These are phyloP conservation scores for Trachymyrmex cornetzi DNA, from an alignment of 1,140 invertebrate genomes.

Conservation along the genomic window DNA sequence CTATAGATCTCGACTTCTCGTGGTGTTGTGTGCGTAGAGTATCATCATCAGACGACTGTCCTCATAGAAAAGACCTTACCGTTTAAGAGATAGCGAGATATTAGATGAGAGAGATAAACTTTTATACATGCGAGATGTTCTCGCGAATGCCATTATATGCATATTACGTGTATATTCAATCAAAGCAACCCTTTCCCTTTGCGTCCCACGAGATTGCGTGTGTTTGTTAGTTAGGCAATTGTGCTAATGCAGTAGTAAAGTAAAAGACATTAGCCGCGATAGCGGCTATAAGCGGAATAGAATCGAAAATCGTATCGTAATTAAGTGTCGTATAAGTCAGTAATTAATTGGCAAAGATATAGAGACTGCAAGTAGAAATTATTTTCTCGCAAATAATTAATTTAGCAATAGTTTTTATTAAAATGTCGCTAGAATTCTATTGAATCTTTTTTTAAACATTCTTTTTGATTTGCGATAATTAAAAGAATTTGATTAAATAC, in stretches of 20 bases:
- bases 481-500: neutral
- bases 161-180: conserved; percentile 56
- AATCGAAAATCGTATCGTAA: neutral
- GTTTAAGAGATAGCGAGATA: conserved; percentile 37
- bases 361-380: conserved; percentile 2
- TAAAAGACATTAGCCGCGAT: conserved; percentile 22
- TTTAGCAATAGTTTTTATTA: neutral
- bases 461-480: neutral
- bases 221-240: conserved; percentile 19
- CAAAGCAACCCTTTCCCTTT: conserved; percentile 37
- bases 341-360: neutral
- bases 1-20: conserved; percentile 2
- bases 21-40: conserved; percentile 17
- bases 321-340: neutral
- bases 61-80: conserved; percentile 8
- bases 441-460: neutral
- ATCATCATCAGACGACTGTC: conserved; percentile 2
- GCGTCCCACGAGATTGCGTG: neutral
- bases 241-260: conserved; percentile 27
- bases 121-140: conserved; percentile 62
- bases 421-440: neutral
- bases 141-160: conserved; percentile 34
- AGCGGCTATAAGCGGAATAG: neutral
- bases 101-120: conserved; percentile 55
- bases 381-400: neutral